A percentile compares a stretch with the other conserved stretches of the same genome.
Evolutionary conservation across 1,140 invertebrate genomes (phyloP).

Genomic region (Chironomus tepperi): DNA sequence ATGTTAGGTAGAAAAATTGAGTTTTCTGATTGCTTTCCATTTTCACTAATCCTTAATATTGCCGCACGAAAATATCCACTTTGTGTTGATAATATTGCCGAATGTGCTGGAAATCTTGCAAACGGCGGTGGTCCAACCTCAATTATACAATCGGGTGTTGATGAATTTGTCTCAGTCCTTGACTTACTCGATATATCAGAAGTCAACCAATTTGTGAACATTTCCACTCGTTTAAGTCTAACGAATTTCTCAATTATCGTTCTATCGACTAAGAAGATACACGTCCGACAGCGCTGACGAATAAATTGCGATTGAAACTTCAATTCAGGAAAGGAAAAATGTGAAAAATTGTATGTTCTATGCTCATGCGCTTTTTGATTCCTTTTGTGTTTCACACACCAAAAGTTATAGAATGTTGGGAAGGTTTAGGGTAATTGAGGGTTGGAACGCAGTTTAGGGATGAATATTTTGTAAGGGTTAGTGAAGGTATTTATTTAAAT

Average conservation of each 20-base stretch:
- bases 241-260: neutral
- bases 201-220: conserved; percentile 41
- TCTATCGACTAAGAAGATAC: neutral
- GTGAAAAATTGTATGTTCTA: neutral
- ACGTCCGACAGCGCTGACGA: neutral
- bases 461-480: too few relatives aligned
- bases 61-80: conserved; percentile 59
- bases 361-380: conserved; percentile 17
- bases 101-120: conserved; percentile 59
- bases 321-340: neutral
- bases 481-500: too few relatives aligned
- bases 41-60: conserved; percentile 37
- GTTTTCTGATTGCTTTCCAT: conserved; percentile 30
- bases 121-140: conserved; percentile 50
- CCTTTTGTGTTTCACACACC: neutral
- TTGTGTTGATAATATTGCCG: conserved; percentile 54
- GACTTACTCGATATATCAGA: conserved; percentile 31
- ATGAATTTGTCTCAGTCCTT: conserved; percentile 33
- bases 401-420: neutral
- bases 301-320: conserved; percentile 17
- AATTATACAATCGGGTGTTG: conserved; percentile 53
- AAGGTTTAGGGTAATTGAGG: neutral
- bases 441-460: too few relatives aligned
- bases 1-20: conserved; percentile 48
- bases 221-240: conserved; percentile 25